Evolutionary conservation across 2,888 invertebrate species (phyloP).

Genomic region (Diarsia rubi): DNA sequence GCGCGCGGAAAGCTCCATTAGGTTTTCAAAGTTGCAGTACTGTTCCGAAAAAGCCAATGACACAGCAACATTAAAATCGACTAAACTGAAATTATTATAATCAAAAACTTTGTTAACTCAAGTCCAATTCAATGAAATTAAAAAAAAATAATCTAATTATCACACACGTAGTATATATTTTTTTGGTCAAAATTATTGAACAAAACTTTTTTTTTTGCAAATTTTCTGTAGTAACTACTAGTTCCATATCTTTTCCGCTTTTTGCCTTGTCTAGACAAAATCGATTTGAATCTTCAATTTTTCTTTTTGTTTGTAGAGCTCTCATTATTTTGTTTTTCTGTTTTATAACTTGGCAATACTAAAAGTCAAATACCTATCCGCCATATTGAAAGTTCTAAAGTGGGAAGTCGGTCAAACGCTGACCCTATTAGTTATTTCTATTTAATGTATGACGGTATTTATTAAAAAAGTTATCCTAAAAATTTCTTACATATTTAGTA

Average conservation of each 20-base stretch:
- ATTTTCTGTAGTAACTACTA: background rate
- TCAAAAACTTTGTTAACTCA: fast-evolving
- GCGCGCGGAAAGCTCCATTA: slow-evolving; percentile 80
- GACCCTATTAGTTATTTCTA: slow-evolving; percentile 86
- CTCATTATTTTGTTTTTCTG: slow-evolving; percentile 7
- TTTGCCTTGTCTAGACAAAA: slow-evolving; percentile 1
- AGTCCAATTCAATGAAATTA: background rate
- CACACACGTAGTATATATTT: background rate
- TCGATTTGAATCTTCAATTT: background rate
- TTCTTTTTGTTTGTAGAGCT: background rate
- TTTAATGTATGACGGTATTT: slow-evolving; percentile 77
- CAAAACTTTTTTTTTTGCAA: background rate
- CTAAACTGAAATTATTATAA: background rate
- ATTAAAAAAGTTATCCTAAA: slow-evolving; percentile 77
- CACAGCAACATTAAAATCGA: slow-evolving; percentile 42
- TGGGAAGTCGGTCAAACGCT: slow-evolving; percentile 89
- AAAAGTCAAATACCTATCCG: slow-evolving; percentile 83
- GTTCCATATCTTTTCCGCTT: slow-evolving; percentile 12
- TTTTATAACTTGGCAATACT: slow-evolving; percentile 75
- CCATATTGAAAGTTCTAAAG: slow-evolving; percentile 89
- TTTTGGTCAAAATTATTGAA: fast-evolving
- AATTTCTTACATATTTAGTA: slow-evolving; percentile 79
- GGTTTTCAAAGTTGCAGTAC: slow-evolving; percentile 74
- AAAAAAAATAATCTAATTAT: background rate
- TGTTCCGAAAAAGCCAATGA: slow-evolving; percentile 57